A percentile compares a stretch with the other conserved stretches of the same genome.
Evolutionary conservation across 2,113 vertebrate species (phyloP).

Genomic region (Rutilus rutilus): DNA sequence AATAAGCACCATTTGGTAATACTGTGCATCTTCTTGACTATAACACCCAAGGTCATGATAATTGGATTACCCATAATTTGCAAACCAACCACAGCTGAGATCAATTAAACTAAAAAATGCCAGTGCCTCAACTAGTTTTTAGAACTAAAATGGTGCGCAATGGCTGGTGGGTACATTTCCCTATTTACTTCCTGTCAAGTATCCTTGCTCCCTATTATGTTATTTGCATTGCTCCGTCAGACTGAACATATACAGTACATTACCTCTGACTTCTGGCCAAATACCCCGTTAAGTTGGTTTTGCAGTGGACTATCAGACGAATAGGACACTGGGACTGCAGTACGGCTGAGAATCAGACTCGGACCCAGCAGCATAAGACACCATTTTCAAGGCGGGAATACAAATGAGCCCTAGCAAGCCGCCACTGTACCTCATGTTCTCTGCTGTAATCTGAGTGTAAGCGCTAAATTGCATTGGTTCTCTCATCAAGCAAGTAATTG

Average conservation of each 20-base stretch:
- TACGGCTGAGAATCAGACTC: background rate
- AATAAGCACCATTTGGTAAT: too few species aligned
- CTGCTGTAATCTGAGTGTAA: slow-evolving; percentile 55
- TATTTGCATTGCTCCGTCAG: background rate
- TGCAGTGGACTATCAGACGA: background rate
- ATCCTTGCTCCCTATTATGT: background rate
- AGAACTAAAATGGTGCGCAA: background rate
- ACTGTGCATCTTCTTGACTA: too few species aligned
- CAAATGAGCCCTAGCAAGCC: slow-evolving; percentile 39
- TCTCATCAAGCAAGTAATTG: slow-evolving; percentile 57
- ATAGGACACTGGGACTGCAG: background rate
- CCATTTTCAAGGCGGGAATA: slow-evolving; percentile 52
- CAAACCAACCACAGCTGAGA: too few species aligned
- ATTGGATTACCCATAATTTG: too few species aligned
- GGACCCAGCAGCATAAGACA: slow-evolving; percentile 41
- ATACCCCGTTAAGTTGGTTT: background rate
- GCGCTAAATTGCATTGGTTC: slow-evolving; percentile 52
- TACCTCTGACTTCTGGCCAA: background rate
- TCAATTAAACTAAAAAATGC: too few species aligned
- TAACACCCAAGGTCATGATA: too few species aligned
- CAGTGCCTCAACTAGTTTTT: too few species aligned
- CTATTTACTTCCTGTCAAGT: background rate
- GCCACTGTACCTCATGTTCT: slow-evolving; percentile 30
- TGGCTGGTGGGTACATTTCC: background rate
- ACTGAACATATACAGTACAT: background rate